These are phyloP conservation scores for Yponomeuta malinellus DNA, from an alignment of 2,888 invertebrate species.

Conservation along the genomic window DNA sequence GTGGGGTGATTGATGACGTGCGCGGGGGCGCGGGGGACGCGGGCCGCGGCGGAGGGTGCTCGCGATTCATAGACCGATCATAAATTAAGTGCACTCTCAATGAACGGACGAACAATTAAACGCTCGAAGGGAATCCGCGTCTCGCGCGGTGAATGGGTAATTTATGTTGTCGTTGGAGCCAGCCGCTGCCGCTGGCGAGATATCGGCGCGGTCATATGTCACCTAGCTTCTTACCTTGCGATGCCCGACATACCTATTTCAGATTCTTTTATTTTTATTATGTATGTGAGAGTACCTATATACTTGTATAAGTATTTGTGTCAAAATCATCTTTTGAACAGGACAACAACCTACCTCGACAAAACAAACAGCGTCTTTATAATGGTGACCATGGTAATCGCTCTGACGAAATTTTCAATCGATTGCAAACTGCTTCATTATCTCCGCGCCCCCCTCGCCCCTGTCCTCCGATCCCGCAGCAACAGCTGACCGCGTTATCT, in stretches of 20 bases:
- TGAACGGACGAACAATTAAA: slow-evolving; percentile 26
- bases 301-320: neutral
- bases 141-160: slow-evolving; percentile 7
- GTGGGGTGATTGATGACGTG: slow-evolving; percentile 31
- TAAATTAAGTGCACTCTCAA: slow-evolving; percentile 48
- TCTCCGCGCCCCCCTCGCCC: neutral
- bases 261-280: no score
- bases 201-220: neutral
- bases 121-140: slow-evolving; percentile 25
- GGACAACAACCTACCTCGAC: no score
- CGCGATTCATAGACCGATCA: slow-evolving; percentile 19
- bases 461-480: neutral
- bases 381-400: no score
- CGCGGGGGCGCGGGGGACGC: neutral
- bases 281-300: no score
- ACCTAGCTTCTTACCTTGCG: neutral
- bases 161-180: slow-evolving; percentile 6
- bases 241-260: no score
- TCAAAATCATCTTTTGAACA: no score
- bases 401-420: no score
- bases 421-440: neutral
- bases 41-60: neutral
- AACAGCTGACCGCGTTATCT: no score
- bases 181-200: neutral
- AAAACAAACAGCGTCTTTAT: no score